phyloP scores from a whole-genome alignment of 2,113 vertebrate genomes.

The Sturnira hondurensis region DNA sequence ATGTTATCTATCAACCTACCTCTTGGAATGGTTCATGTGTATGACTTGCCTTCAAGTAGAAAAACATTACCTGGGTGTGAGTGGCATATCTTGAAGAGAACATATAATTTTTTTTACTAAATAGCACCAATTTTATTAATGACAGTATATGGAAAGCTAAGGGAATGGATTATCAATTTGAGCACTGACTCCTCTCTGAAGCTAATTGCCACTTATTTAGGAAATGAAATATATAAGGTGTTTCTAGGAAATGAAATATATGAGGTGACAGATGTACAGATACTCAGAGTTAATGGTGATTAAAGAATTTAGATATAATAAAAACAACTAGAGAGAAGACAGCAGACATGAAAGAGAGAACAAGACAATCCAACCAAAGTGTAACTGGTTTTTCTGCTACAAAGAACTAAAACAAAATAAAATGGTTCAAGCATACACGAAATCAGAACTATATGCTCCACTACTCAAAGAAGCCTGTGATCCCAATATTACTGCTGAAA shows the following conservation, averaged over 20 bases:
- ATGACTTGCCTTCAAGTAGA: background rate
- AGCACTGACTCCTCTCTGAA: background rate
- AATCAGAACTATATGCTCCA: background rate
- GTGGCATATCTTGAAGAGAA: background rate
- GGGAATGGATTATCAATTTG: background rate
- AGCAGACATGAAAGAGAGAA: background rate
- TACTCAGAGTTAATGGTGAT: background rate
- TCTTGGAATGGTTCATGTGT: background rate
- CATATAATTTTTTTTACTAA: background rate
- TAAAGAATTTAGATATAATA: background rate
- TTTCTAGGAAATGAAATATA: background rate
- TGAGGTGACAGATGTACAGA: background rate
- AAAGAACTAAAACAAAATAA: background rate
- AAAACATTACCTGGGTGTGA: background rate
- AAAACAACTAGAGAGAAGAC: background rate
- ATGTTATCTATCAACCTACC: background rate
- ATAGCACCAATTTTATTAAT: background rate
- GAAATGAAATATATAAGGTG: background rate
- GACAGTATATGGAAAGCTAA: background rate
- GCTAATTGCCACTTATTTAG: background rate
- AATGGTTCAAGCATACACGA: background rate
- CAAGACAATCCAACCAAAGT: background rate
- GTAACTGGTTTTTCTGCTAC: background rate
- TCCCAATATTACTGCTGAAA: background rate
- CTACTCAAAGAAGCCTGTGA: background rate